Percentiles rank a stretch among this genome's conserved stretches.
Evolutionary conservation across 1,140 invertebrate species (phyloP).

Genomic region (Diuraphis noxia): DNA sequence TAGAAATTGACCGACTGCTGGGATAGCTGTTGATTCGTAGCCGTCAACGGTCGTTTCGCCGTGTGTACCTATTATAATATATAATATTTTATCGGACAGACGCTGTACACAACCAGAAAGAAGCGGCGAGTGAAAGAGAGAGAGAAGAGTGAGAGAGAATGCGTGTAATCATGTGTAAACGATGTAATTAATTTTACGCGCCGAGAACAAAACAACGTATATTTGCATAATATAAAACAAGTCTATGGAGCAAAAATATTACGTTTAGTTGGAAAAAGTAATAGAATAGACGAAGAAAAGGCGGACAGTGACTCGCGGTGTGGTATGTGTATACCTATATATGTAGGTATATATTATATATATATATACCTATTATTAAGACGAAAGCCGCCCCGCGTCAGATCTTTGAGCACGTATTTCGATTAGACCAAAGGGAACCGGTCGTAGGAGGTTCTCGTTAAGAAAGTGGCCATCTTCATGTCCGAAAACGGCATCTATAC

Average conservation of each 20-base stretch:
- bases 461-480: slow-evolving; percentile 8
- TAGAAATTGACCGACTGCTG: not conserved
- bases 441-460: not conserved
- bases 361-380: not conserved
- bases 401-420: not conserved
- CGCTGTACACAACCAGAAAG: not conserved
- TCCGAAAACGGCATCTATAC: not conserved
- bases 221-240: slow-evolving; percentile 28
- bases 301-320: not conserved
- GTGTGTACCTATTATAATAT: not conserved
- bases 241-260: not conserved
- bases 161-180: slow-evolving; percentile 10
- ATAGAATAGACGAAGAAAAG: not conserved
- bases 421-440: slow-evolving; percentile 17
- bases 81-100: not conserved
- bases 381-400: not conserved
- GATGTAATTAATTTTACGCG: slow-evolving; percentile 31
- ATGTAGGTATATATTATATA: not conserved
- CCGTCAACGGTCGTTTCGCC: not conserved
- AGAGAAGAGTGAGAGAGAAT: not conserved
- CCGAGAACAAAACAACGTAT: not conserved
- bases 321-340: not conserved
- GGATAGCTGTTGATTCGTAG: slow-evolving; percentile 11
- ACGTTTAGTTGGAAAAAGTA: not conserved
- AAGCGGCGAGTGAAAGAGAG: too few species aligned